phyloP scores from a whole-genome alignment of 1,140 invertebrate genomes.

The Matsumurasca onukii region DNA sequence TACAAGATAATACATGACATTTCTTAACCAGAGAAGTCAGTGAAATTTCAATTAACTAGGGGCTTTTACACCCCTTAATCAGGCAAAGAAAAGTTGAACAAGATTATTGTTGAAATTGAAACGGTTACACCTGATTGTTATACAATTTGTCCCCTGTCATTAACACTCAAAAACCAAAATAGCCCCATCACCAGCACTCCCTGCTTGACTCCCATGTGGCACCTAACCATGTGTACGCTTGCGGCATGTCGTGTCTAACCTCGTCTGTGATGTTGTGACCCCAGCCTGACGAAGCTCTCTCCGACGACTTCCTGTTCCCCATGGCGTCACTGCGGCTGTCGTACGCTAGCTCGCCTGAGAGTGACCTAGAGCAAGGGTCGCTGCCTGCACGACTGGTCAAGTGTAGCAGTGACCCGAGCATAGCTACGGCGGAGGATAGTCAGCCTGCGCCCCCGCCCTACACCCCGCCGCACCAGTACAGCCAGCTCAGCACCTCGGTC shows the following conservation, averaged over 20 bases:
- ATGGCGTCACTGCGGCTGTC: constrained; percentile 91
- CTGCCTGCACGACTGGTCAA: constrained; percentile 74
- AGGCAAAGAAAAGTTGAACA: too few species aligned
- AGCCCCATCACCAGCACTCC: too few species aligned
- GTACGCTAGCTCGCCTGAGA: constrained; percentile 94
- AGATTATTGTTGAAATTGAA: too few species aligned
- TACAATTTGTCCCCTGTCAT: too few species aligned
- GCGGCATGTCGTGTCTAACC: constrained; percentile 27
- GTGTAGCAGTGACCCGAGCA: constrained; percentile 81
- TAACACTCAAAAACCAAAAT: too few species aligned
- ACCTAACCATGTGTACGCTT: constrained; percentile 11
- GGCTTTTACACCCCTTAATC: too few species aligned
- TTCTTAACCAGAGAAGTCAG: too few species aligned
- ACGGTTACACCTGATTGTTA: too few species aligned
- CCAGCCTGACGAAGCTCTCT: constrained; percentile 79
- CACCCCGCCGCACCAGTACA: constrained; percentile 53
- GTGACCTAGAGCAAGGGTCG: constrained; percentile 72
- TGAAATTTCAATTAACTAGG: too few species aligned
- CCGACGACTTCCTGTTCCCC: constrained; percentile 96
- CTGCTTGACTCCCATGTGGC: too few species aligned
- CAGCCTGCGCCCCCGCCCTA: constrained; percentile 65
- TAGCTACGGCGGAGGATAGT: constrained; percentile 67
- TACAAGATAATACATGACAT: too few species aligned
- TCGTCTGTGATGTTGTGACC: constrained; percentile 42
- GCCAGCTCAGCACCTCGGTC: constrained; percentile 40